phyloP scores from a whole-genome alignment of 2,888 invertebrate species.

The Caenorhabditis virilis region DNA sequence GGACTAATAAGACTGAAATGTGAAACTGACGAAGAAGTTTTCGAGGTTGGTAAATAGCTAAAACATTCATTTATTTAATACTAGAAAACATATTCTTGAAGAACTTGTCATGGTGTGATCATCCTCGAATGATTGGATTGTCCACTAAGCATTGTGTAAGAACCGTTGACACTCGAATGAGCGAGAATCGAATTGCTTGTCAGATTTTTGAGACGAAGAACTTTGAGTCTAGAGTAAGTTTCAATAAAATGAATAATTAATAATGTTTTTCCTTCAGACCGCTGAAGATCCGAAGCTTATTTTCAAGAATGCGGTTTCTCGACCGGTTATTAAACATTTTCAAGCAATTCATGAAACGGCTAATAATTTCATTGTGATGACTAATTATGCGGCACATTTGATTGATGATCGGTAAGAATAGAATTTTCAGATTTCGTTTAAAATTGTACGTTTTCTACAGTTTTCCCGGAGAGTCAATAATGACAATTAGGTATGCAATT shows the following conservation, averaged over 20 bases:
- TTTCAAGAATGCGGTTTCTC: conserved; percentile 8
- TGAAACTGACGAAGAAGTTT: conserved; percentile 8
- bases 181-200: too few species aligned
- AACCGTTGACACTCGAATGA: conserved; percentile 11
- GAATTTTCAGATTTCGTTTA: background rate
- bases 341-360: conserved; percentile 7
- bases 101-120: conserved; percentile 11
- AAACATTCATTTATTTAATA: background rate
- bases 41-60: background rate
- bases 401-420: conserved; percentile 39
- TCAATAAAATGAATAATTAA: too few species aligned
- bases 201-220: conserved; percentile 6
- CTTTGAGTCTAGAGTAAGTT: conserved; percentile 12
- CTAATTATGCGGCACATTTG: conserved; percentile 28
- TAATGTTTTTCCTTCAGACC: too few species aligned
- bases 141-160: conserved; percentile 8
- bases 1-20: background rate
- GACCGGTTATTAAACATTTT: conserved; percentile 18
- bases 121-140: conserved; percentile 16
- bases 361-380: conserved; percentile 33
- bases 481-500: conserved; percentile 31
- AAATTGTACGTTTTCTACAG: background rate
- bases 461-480: conserved; percentile 26
- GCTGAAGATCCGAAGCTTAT: too few species aligned
- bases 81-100: background rate